Conservation (phyloP, 2,113 vertebrate genomes). For the Donacobius atricapilla region DNA sequence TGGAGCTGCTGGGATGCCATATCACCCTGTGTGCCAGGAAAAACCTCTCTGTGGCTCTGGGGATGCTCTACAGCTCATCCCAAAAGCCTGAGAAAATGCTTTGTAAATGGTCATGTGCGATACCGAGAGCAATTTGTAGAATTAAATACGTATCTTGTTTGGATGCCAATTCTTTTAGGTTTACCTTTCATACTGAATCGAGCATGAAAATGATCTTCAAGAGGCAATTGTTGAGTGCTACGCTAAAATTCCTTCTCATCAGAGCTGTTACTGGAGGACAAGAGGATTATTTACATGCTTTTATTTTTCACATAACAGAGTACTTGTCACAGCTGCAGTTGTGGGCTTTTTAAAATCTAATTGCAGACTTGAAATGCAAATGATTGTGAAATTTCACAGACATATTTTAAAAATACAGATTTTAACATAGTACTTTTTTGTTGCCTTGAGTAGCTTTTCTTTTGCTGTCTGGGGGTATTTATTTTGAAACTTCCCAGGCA, state of each 20-base stretch:
- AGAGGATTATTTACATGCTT: conserved; percentile 20
- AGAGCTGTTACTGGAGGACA: not conserved
- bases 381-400: conserved; percentile 27
- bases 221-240: not conserved
- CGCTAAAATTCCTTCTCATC: not conserved
- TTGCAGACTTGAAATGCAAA: conserved; percentile 41
- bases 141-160: not conserved
- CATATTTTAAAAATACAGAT: conserved; percentile 26
- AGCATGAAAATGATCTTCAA: not conserved
- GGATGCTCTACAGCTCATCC: not conserved
- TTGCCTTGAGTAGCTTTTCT: not conserved
- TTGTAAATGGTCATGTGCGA: not conserved
- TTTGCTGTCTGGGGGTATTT: not conserved
- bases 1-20: not conserved
- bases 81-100: not conserved
- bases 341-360: conserved; percentile 31
- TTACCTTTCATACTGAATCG: not conserved
- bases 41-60: not conserved
- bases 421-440: not conserved
- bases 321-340: conserved; percentile 33
- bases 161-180: not conserved
- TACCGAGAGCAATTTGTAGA: not conserved
- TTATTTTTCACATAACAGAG: not conserved
- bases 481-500: not conserved
- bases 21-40: not conserved